A percentile compares a stretch with the other conserved stretches of the same genome.
phyloP scores from a whole-genome alignment of 2,888 invertebrate genomes.

The Diplazon laetatorius region DNA sequence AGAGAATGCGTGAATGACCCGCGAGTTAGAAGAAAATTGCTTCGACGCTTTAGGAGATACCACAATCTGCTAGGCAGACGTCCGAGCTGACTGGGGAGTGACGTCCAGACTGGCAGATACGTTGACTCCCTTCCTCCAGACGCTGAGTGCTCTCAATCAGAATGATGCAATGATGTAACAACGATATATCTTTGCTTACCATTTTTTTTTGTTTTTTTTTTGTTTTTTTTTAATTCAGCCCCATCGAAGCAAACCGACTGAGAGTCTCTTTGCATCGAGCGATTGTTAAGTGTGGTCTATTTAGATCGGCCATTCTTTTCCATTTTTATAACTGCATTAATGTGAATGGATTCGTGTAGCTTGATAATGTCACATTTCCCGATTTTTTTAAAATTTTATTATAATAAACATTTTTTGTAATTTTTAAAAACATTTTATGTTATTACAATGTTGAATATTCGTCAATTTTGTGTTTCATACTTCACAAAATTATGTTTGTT shows the following conservation, averaged over 20 bases:
- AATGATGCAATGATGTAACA: slow-evolving; percentile 56
- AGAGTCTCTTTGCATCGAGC: not conserved
- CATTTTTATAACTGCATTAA: not conserved
- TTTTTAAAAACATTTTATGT: too few species aligned
- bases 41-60: slow-evolving; percentile 54
- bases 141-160: slow-evolving; percentile 56
- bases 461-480: too few species aligned
- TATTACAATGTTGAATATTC: too few species aligned
- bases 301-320: not conserved
- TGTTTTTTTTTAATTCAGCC: too few species aligned
- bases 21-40: slow-evolving; percentile 59
- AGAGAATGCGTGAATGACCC: slow-evolving; percentile 40
- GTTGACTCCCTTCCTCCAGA: slow-evolving; percentile 32
- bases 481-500: too few species aligned
- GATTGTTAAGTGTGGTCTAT: not conserved
- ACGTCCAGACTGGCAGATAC: slow-evolving; percentile 44
- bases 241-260: not conserved
- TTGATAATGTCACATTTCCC: too few species aligned
- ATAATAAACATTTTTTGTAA: too few species aligned
- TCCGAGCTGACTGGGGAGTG: slow-evolving; percentile 49
- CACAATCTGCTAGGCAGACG: slow-evolving; percentile 40
- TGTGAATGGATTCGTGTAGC: too few species aligned
- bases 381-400: too few species aligned
- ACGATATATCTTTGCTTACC: slow-evolving; percentile 59
- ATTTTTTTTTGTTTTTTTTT: slow-evolving; percentile 35